Evolutionary conservation across 2,797 vertebrate genomes (phyloP), one percentile per base, ranked within the genome.

Genomic region (Clarias fuscus): DNA sequence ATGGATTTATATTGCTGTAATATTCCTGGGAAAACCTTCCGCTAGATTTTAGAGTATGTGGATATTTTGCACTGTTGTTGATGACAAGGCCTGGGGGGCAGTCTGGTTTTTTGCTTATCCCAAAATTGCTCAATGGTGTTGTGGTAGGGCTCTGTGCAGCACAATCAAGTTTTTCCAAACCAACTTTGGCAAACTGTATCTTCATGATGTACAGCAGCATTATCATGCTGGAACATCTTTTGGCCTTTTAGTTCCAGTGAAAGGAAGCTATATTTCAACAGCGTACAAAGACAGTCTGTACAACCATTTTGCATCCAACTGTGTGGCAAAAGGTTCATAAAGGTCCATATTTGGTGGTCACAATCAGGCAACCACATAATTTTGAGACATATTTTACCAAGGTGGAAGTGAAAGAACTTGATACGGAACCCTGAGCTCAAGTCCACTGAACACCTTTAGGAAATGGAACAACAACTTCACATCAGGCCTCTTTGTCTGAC

Each of bases 341-440:
- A 24, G 8, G 20, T 40, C 3, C 4, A 43, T 18, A n/a, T 73
- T 43, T 43, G 37, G 4, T 33, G 20, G 33, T 72, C 18, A 14
- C 37, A 22, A 20, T 22, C 17, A 70, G 7, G 27, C 30, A 18
- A 33, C 30, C 17, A 7, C 40, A 72, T 72, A 48, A 17, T 20
- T 70, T 22, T 71, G 70, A 75, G 5, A 75, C 24, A 75, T 75
- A n/a, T 40, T 75, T 75, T 75, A 48, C 72, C 72, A 75, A 53
- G 24, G 40, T n/a, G 53, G 5, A 15, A 48, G 24, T 75, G 24
- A 13, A n/a, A 27, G 24, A 73, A 43, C 40, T 10, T 11, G 0
- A 53, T 48, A 27, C 5, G 14, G 5, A 75, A n/a, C 13, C 24
- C 24, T 14, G 1, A 27, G 40, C 40, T 73, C 22, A 73, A 73